Base-by-base conservation (phyloP, 2,113 vertebrate species). In the Chlorocebus sabaeus region DNA sequence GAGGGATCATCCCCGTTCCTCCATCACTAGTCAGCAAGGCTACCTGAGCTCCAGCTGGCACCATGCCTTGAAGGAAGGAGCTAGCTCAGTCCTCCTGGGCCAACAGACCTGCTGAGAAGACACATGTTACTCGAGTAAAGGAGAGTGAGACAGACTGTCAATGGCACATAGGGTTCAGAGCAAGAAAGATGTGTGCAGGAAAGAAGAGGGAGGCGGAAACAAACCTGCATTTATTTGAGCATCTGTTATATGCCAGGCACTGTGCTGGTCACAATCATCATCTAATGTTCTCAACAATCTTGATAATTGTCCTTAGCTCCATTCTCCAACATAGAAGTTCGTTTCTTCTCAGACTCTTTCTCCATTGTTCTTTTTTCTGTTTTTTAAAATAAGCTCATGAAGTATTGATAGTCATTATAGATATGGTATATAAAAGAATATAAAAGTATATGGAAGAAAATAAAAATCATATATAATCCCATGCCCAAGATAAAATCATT, bases 361-460 rank as follows among this genome's bases (percentile, higher is more conserved):
- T 90, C 48, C 11, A n/a, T 83, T 75, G 85, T 96, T 95, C 68
- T 68, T 95, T 50, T 64, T 45, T 80, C 45, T 38, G 59, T 84
- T 50, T 30, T 50, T 76, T 27, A 38, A 35, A 9, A 32, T 32
- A 64, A 79, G 22, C 79, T 67, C 52, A 90, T 84, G 81, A 96
- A 93, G 61, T 84, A 70, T 81, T 81, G 18, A 30, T 84, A 38
- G 55, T 95, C 55, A 43, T 93, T 88, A 50, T 59, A 96, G 84
- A 45, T 52, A 85, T 64, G 43, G 48, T 68, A 70, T 87, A 84
- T 90, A 93, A 96, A 89, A 79, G 64, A 87, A 87, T n/a, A 73
- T 55, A 38, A 79, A 92, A 95, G 16, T 92, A 6, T n/a, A 78
- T 73, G 14, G 79, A 75, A 79, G 84, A 72, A 85, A 95, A 89